phyloP scores from a whole-genome alignment of 1,140 invertebrate genomes.

The Cephus cinctus region DNA sequence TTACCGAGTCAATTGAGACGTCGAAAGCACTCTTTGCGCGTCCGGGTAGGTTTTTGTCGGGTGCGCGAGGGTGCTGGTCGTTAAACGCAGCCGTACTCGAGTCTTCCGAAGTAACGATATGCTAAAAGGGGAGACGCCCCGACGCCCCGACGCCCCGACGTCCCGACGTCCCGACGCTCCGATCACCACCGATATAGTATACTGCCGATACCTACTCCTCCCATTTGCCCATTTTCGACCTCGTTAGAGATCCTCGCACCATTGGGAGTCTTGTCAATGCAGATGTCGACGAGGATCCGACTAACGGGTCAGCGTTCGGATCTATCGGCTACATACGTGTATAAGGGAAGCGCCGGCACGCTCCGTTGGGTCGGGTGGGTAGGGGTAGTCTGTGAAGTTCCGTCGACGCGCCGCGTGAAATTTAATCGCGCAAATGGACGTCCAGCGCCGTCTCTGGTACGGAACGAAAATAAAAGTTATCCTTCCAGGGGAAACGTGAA shows the following conservation, averaged over 20 bases:
- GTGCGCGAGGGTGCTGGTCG: conserved; percentile 26
- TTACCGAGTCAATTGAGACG: conserved; percentile 48
- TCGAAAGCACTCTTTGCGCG: conserved; percentile 45
- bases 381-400: conserved; percentile 34
- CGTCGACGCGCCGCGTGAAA: conserved; percentile 27
- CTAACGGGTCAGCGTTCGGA: no score
- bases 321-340: no score
- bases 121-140: conserved; percentile 42
- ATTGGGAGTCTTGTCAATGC: no score
- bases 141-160: no score
- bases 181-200: conserved; percentile 31
- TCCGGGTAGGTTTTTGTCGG: conserved; percentile 25
- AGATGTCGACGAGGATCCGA: no score
- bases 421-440: conserved; percentile 42
- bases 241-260: no score
- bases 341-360: no score
- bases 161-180: no score
- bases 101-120: conserved; percentile 46
- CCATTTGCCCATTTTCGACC: background rate
- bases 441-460: no score
- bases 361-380: background rate
- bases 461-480: conserved; percentile 32
- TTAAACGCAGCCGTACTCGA: conserved; percentile 47
- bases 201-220: conserved; percentile 27
- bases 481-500: no score